Evolutionary conservation across 2,113 vertebrate genomes (phyloP), one percentile per base, ranked within the genome.

Genomic region (Spea multiplicata): DNA sequence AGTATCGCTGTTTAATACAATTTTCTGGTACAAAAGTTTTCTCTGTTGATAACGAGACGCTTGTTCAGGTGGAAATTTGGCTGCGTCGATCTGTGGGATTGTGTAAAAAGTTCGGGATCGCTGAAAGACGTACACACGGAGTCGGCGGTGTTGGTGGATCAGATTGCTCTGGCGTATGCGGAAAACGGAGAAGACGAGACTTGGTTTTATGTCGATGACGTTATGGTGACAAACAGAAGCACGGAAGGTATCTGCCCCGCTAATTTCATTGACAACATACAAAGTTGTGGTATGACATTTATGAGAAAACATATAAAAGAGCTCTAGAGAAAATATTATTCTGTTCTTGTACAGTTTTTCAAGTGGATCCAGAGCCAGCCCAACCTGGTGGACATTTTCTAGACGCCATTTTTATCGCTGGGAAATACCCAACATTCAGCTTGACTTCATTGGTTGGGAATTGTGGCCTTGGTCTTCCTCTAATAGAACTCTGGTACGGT

Each of bases 161-260:
- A 52, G 69, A 83, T 92, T 44, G 61, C 83, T 3, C 57, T 92
- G 66, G 4, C 61, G 5, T 75, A 70, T 0, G 3, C 66, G 10
- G 46, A 14, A 46, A 44, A 55, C 5, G 77, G 44, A 6, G 71
- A 10, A 3, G 13, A 81, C 66, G 8, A 48, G 0, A 76, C 4
- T 4, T 65, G 65, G 10, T 88, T 90, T 82, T 91, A 84, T 61
- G 47, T 92, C 16, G 91, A 93, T 85, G 91, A 93, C 73, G 14
- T 92, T 12, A 50, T 92, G 3, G 73, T 92, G 0, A 7, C 88
- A 62, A 89, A 90, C 67, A 85, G 81, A 81, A 81, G 82, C 16
- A 8, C 89, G 66, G 83, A 83, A 81, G 91, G 91, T 93, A 85
- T 80, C 30, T 12, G 10, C 8, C 6, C 10, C 48, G 66, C 30